Conservation (phyloP, 2,797 vertebrate species). For the Selene dorsalis region DNA sequence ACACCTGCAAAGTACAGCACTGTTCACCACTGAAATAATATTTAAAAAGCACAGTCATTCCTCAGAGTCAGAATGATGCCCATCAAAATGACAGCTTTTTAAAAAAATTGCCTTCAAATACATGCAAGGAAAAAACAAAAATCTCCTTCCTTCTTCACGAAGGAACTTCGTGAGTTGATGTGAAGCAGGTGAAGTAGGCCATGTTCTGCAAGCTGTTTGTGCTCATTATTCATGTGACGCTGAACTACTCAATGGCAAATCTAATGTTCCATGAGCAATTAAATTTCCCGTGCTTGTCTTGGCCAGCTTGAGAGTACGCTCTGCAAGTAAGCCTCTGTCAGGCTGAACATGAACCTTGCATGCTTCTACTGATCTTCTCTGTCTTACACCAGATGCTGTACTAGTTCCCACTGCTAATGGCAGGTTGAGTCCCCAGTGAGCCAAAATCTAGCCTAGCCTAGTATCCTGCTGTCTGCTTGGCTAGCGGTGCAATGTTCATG, state of each 20-base stretch:
- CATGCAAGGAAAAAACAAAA: neutral
- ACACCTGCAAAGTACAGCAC: slow-evolving; percentile 74
- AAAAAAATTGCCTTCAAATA: slow-evolving; percentile 35
- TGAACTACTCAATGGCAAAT: slow-evolving; percentile 64
- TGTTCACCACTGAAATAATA: slow-evolving; percentile 56
- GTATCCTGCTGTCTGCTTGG: slow-evolving; percentile 72
- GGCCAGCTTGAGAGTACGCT: slow-evolving; percentile 48
- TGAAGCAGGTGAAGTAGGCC: slow-evolving; percentile 64
- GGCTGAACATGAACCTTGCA: slow-evolving; percentile 57
- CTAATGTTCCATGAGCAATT: slow-evolving; percentile 72
- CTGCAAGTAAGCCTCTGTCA: slow-evolving; percentile 45
- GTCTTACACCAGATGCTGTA: slow-evolving; percentile 64
- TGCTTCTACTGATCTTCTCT: slow-evolving; percentile 54
- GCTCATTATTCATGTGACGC: slow-evolving; percentile 64
- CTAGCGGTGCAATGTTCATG: slow-evolving; percentile 73
- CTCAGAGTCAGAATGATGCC: slow-evolving; percentile 57
- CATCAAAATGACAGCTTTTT: slow-evolving; percentile 45
- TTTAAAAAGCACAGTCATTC: slow-evolving; percentile 73
- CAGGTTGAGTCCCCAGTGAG: slow-evolving; percentile 72
- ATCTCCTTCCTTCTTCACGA: slow-evolving; percentile 17
- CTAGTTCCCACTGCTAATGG: slow-evolving; percentile 70
- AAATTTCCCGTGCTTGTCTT: slow-evolving; percentile 63
- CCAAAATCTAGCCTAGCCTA: slow-evolving; percentile 66
- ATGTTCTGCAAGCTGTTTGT: slow-evolving; percentile 59
- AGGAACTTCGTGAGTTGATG: slow-evolving; percentile 32